Evolutionary conservation across 2,113 vertebrate species (phyloP).

Genomic region (Planiliza haematocheilus): DNA sequence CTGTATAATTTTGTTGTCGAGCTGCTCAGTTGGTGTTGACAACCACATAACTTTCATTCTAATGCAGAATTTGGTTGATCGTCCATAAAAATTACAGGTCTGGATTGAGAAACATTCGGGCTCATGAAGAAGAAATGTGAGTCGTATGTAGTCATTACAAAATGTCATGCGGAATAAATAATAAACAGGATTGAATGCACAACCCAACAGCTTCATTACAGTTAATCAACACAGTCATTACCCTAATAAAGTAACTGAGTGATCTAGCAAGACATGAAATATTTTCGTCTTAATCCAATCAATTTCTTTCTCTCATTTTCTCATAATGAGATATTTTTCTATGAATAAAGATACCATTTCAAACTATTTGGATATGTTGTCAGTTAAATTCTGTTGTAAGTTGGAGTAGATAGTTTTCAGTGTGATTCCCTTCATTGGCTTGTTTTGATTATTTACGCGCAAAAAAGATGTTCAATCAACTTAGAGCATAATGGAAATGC

Average conservation of each 20-base stretch:
- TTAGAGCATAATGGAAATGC: too few relatives aligned
- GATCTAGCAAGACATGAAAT: background rate
- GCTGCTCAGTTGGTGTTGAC: conserved; percentile 2
- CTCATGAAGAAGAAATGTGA: too few relatives aligned
- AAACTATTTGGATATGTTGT: too few relatives aligned
- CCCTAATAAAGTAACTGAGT: conserved; percentile 60
- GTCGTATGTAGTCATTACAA: conserved; percentile 3
- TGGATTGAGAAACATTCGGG: background rate
- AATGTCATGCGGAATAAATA: conserved; percentile 26
- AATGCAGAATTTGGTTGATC: conserved; percentile 11
- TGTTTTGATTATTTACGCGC: background rate
- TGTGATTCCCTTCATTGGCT: too few relatives aligned
- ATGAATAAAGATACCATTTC: too few relatives aligned
- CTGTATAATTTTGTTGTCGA: conserved; percentile 9
- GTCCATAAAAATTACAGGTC: conserved; percentile 14
- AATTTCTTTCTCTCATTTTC: too few relatives aligned
- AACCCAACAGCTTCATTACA: conserved; percentile 35
- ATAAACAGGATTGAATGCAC: conserved; percentile 35
- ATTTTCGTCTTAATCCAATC: too few relatives aligned
- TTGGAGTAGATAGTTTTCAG: too few relatives aligned
- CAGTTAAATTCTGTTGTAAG: too few relatives aligned
- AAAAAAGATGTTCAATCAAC: too few relatives aligned
- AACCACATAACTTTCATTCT: conserved; percentile 1
- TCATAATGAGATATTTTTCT: too few relatives aligned
- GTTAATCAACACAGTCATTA: conserved; percentile 65